Evolutionary conservation across 2,888 invertebrate genomes (phyloP).

Genomic region (Cryptosula pallasiana): DNA sequence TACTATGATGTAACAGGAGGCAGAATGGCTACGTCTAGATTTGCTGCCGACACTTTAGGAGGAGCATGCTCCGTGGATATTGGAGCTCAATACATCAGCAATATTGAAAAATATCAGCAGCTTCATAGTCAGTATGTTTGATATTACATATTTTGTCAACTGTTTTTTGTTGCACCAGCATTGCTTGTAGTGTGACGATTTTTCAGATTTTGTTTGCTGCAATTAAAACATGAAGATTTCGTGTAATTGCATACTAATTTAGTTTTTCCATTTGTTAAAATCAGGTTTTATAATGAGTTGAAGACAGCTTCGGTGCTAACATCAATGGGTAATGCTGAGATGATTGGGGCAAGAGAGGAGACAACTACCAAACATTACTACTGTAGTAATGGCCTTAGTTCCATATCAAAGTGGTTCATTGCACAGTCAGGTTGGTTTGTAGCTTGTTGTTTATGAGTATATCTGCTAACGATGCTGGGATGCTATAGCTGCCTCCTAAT

Average conservation of each 20-base stretch:
- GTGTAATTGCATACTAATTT: no score
- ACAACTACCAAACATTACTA: background rate
- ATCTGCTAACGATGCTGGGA: no score
- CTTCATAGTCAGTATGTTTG: background rate
- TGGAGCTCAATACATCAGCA: background rate
- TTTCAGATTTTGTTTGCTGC: no score
- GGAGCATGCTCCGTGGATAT: background rate
- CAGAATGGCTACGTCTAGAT: background rate
- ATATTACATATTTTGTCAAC: no score
- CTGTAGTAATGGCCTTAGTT: background rate
- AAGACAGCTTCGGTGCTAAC: background rate
- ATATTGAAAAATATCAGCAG: background rate
- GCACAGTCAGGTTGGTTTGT: background rate
- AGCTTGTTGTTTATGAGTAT: no score
- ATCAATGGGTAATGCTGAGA: background rate
- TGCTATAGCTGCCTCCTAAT: no score
- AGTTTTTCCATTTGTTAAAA: no score
- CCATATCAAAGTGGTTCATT: background rate
- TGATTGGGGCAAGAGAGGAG: background rate
- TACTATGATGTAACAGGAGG: background rate
- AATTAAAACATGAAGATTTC: no score
- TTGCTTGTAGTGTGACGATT: no score
- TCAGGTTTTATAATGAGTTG: background rate
- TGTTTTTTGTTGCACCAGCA: no score
- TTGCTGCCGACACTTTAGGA: background rate